Evolutionary conservation across 2,113 vertebrate species (phyloP).

Genomic region (Oenanthe melanoleuca): DNA sequence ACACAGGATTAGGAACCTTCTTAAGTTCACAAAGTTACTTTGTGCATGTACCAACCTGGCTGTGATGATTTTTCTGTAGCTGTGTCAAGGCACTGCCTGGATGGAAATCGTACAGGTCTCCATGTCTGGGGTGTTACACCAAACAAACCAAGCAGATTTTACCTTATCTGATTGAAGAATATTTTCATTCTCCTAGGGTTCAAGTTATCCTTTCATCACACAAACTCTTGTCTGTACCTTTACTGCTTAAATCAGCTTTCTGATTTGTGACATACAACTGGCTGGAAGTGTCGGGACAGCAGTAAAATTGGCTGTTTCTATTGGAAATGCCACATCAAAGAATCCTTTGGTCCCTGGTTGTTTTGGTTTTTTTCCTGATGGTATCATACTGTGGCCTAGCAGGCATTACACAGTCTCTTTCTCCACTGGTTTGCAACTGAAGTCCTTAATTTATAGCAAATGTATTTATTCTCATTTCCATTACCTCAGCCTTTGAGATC

Average conservation of each 20-base stretch:
- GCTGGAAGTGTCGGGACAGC: not conserved
- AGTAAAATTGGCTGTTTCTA: not conserved
- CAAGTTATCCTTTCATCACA: not conserved
- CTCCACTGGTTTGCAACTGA: not conserved
- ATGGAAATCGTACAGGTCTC: not conserved
- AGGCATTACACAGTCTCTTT: not conserved
- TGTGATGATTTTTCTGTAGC: not conserved
- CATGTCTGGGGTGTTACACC: not conserved
- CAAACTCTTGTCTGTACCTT: not conserved
- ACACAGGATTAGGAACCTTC: not conserved
- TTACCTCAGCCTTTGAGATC: not conserved
- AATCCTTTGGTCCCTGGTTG: not conserved
- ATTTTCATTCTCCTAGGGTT: not conserved
- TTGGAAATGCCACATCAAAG: not conserved
- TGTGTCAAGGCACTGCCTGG: rapidly evolving
- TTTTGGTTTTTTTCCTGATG: not conserved
- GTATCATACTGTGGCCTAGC: not conserved
- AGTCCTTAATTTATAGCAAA: not conserved
- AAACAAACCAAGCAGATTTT: not conserved
- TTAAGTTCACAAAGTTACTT: not conserved
- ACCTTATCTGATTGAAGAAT: not conserved
- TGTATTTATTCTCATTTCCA: not conserved
- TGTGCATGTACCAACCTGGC: not conserved
- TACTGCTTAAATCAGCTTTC: not conserved
- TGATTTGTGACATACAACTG: not conserved